phyloP scores from a whole-genome alignment of 2,888 invertebrate species.

The Troides aeacus region DNA sequence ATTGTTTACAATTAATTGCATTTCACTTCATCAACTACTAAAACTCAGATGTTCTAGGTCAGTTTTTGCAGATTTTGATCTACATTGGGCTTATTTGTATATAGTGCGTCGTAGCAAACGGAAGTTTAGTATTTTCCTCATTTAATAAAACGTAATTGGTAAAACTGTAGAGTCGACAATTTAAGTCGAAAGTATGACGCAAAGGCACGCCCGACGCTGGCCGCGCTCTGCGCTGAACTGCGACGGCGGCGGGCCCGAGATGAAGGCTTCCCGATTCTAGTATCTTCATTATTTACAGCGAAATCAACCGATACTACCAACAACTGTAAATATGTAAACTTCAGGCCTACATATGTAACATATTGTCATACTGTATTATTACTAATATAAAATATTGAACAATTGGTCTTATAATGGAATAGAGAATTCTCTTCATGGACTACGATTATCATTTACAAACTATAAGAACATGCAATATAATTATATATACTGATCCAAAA shows the following conservation, averaged over 20 bases:
- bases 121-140: not conserved
- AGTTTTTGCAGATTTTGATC: no score
- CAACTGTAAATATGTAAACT: not conserved
- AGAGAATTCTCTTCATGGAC: no score
- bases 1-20: constrained; percentile 13
- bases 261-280: constrained; percentile 54
- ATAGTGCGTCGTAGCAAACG: not conserved
- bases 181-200: constrained; percentile 37
- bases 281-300: constrained; percentile 35
- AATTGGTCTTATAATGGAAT: no score
- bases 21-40: not conserved
- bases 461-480: no score
- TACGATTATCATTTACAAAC: no score
- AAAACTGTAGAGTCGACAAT: constrained; percentile 33
- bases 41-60: not conserved
- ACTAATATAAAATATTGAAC: no score
- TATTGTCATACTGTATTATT: no score
- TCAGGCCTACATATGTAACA: no score
- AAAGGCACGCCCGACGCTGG: constrained; percentile 50
- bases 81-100: not conserved
- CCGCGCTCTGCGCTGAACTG: constrained; percentile 69
- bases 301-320: constrained; percentile 25
- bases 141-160: constrained; percentile 8
- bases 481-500: no score
- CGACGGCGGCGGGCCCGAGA: constrained; percentile 41